phyloP scores from a whole-genome alignment of 2,888 invertebrate species.

The Caenorhabditis doughertyi region DNA sequence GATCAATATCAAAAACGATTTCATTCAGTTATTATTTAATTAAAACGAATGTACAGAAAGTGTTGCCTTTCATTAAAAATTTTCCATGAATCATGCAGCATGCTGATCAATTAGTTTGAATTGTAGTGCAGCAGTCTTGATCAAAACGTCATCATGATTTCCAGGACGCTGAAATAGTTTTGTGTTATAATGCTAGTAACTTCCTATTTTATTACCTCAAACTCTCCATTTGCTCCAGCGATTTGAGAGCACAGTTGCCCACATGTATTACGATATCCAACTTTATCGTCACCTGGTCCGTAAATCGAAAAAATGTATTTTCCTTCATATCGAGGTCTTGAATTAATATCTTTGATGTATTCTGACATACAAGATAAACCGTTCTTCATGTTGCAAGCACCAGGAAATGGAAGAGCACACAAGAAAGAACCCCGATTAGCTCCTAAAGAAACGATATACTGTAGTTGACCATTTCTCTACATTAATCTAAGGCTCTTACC shows the following conservation, averaged over 20 bases:
- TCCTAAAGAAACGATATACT: constrained; percentile 64
- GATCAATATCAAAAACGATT: background rate
- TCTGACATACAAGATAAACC: constrained; percentile 76
- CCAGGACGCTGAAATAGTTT: constrained; percentile 71
- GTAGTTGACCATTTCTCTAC: background rate
- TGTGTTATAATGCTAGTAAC: background rate
- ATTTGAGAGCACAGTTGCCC: constrained; percentile 77
- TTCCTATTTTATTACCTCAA: constrained; percentile 54
- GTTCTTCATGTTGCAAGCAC: constrained; percentile 78
- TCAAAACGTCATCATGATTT: constrained; percentile 79
- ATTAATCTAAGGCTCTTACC: constrained; percentile 8
- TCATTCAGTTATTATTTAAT: background rate
- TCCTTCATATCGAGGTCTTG: constrained; percentile 77
- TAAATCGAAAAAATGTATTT: constrained; percentile 77
- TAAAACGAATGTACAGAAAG: constrained; percentile 39
- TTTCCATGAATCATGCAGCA: constrained; percentile 22
- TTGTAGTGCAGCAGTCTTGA: constrained; percentile 74
- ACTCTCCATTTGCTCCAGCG: constrained; percentile 72
- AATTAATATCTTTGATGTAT: constrained; percentile 79
- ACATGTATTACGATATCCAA: constrained; percentile 76
- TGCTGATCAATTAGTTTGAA: constrained; percentile 75
- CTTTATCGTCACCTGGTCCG: constrained; percentile 78
- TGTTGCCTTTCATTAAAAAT: background rate
- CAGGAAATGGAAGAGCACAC: constrained; percentile 78
- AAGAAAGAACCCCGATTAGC: constrained; percentile 80